Conservation (phyloP, 2,797 vertebrate species). For the Gambelia wislizenii region DNA sequence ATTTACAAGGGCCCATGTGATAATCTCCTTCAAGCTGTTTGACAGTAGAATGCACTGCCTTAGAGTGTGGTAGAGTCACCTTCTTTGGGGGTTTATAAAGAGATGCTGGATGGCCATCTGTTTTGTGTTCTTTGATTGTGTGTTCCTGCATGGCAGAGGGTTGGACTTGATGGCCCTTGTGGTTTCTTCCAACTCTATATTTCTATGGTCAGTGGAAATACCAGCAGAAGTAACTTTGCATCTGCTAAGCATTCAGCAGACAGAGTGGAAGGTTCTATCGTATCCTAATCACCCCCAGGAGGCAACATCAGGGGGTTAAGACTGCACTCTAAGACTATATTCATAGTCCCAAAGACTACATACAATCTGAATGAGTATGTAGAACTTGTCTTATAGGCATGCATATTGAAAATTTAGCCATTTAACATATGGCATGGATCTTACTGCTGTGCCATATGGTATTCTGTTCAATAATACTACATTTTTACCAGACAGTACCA, state of each 20-base stretch:
- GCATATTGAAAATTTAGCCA: constrained; percentile 20
- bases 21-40: no score
- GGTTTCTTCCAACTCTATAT: no score
- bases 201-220: not conserved
- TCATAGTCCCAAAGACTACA: not conserved
- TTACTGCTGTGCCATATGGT: constrained; percentile 50
- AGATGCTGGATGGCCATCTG: no score
- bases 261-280: not conserved
- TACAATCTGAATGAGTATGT: not conserved
- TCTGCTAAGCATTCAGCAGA: not conserved
- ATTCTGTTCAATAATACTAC: constrained; percentile 26
- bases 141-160: no score
- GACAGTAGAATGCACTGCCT: no score
- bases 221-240: not conserved
- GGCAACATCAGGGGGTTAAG: not conserved
- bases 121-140: no score
- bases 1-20: no score
- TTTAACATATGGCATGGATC: constrained; percentile 38
- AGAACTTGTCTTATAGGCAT: constrained; percentile 35
- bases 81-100: no score
- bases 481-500: constrained; percentile 23
- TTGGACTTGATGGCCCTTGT: no score
- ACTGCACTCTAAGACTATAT: not conserved
- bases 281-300: not conserved
- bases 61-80: no score